Evolutionary conservation across 2,888 invertebrate species (phyloP), one percentile per base, ranked within the genome.

Genomic region (Dasypolia templi): DNA sequence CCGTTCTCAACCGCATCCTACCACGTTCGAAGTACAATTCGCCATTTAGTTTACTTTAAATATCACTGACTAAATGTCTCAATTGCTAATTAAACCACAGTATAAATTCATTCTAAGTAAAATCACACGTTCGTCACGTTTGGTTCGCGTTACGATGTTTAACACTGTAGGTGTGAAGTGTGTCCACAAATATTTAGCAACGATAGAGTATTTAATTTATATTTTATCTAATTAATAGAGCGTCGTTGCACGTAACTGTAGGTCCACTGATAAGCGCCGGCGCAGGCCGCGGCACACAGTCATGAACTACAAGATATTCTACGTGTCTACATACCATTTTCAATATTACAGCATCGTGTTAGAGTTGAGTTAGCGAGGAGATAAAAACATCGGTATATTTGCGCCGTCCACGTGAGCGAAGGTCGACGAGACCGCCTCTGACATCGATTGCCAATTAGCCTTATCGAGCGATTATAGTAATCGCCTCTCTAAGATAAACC

Each of bases 251-350:
- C 88, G 83, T 78, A 85, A 84, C 83, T 88, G 91, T 92, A 93
- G 94, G 92, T 91, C 93, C 94, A 88, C 87, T 92, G 95, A 95
- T 95, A 95, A 95, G 91, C 90, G 89, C 79, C 82, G 82, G 87
- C 92, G 90, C 92, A 92, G 88, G 89, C 88, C 87, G 83, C 88
- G 82, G 82, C 91, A 89, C 89, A 85, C 86, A 82, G 77, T 82
- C 88, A 83, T 87, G 81, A 81, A 88, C 88, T 90, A 85, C 71
- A 79, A 83, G 83, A 87, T 88, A 87, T 83, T 82, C 82, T 82
- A 82, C 85, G 83, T 85, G 80, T 82, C 78, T 86, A 85, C 79
- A 80, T 72, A 85, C 69, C 67, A 82, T 87, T 87, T 81, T 86
- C 84, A 77, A 76, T 86, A 85, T 87, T 84, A 82, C 76, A 82